Percentiles rank a stretch among this genome's conserved stretches.
phyloP scores from a whole-genome alignment of 2,797 vertebrate genomes.

The Merluccius polli region DNA sequence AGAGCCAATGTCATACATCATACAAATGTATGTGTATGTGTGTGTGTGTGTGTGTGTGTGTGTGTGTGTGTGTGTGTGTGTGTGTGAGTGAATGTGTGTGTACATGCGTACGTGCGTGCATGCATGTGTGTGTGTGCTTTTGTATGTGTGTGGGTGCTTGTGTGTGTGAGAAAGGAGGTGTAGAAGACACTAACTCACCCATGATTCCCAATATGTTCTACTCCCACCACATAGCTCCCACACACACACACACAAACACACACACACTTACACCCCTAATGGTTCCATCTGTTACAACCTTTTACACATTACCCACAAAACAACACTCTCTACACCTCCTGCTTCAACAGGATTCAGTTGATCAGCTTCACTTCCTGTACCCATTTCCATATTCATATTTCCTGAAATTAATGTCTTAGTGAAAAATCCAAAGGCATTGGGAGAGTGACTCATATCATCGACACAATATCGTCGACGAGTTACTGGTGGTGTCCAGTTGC shows the following conservation, averaged over 20 bases:
- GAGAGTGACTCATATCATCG: not conserved
- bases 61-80: not conserved
- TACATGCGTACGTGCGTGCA: conserved; percentile 4
- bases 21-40: not conserved
- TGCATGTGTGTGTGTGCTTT: conserved; percentile 8
- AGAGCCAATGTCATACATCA: not conserved
- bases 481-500: not conserved
- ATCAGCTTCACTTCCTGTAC: not conserved
- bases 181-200: conserved; percentile 74
- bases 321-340: conserved; percentile 20
- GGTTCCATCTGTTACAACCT: conserved; percentile 82
- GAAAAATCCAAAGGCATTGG: not conserved
- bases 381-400: not conserved
- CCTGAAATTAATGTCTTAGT: no score
- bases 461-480: not conserved
- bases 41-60: not conserved
- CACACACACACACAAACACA: conserved; percentile 18
- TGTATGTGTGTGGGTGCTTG: conserved; percentile 49
- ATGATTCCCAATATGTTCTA: conserved; percentile 80
- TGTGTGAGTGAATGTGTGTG: conserved; percentile 1
- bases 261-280: conserved; percentile 78
- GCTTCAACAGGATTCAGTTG: conserved; percentile 6
- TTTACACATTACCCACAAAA: conserved; percentile 34
- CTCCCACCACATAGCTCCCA: conserved; percentile 79
- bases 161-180: not conserved